Base-by-base conservation (phyloP, 1,140 invertebrate genomes). In the Ridgeia piscesae region DNA sequence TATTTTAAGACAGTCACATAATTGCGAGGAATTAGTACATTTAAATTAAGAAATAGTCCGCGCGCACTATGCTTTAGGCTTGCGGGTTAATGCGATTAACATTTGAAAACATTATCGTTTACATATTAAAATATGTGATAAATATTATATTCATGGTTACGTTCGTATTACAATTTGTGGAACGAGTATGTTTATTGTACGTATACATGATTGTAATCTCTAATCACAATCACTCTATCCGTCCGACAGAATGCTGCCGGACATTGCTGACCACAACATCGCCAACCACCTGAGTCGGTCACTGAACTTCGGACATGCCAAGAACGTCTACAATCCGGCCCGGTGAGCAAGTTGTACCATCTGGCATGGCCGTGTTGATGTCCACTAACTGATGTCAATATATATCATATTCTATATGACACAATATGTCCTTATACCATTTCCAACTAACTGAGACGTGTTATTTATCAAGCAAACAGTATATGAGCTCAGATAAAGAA, bases 231-330 rank as follows among this genome's bases (percentile, higher is more conserved):
- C n/a, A n/a, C n/a, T n/a, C n/a, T 34, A 4, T 90, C 31, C 17
- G 11, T 90, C 17, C 34, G 31, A 21, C 89, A 90, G 89, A 77
- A 34, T 42, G 89, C n/a, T 90, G 89, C 89, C 89, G 89, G 35
- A 42, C 4, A 90, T 90, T 33, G 35, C 33, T 42, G 89, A 90
- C 89, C 89, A 90, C 89, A 90, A 90, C 31, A 42, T 90, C 89
- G 34, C 89, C 31, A 90, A 90, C 89, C 89, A 90, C 31, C 33
- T 90, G 89, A 90, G 35, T n/a, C 89, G 89, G 35, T 90, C 89
- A n/a, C 11, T 42, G n/a, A 42, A 42, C 89, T 90, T 90, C 34
- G 89, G 89, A 34, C 89, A 90, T 33, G 89, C 89, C 34, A 90
- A 90, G 89, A 90, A 34, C 89, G 34, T 34, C 21, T 90, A 34